Evolutionary conservation across 2,797 vertebrate genomes (phyloP), one percentile per base, ranked within the genome.

Genomic region (Steatocranus sp.): DNA sequence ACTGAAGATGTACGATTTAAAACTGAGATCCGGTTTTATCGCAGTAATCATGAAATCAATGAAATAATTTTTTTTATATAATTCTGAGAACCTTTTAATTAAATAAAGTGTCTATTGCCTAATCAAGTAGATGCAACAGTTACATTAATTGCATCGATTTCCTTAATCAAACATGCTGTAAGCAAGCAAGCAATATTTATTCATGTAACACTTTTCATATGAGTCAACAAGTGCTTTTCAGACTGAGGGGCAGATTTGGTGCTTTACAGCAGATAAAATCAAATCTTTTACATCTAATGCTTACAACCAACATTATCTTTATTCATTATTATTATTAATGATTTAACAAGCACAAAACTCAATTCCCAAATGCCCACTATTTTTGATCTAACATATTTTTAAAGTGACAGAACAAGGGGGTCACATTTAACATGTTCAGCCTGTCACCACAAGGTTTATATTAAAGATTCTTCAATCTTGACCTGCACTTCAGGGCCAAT

Each of bases 31-130:
- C 7, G 10, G 25, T 70, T 70, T 70, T 70, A 46, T 43, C 2
- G 5, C 23, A 17, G 20, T 25, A 15, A 68, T 25, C 12, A 17
- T 43, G 12, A 38, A 20, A 41, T 66, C 20, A 41, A 66, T n/a
- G 56, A 4, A 6, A 34, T 0, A 23, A 20, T 3, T 2, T 17
- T 56, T 2, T 0, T 61, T 36, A 11, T 11, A 41, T 23, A 18
- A 3, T 43, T 1, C 23, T 25, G 20, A 20, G 3, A 25, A 41
- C 5, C 12, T 66, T 66, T 66, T 66, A 3, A 17, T 3, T 23
- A 25, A 20, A 63, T 63, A 14, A 43, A 43, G 9, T 46, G 14
- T 70, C 18, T 70, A 18, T 18, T 70, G 0, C 23, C 23, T 0
- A 27, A 46, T 27, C 8, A 70, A 5, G 12, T 3, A 70, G 6